A percentile compares a stretch with the other conserved stretches of the same genome.
Conservation (phyloP, 2,888 invertebrate genomes). For the Drosophila merina region DNA sequence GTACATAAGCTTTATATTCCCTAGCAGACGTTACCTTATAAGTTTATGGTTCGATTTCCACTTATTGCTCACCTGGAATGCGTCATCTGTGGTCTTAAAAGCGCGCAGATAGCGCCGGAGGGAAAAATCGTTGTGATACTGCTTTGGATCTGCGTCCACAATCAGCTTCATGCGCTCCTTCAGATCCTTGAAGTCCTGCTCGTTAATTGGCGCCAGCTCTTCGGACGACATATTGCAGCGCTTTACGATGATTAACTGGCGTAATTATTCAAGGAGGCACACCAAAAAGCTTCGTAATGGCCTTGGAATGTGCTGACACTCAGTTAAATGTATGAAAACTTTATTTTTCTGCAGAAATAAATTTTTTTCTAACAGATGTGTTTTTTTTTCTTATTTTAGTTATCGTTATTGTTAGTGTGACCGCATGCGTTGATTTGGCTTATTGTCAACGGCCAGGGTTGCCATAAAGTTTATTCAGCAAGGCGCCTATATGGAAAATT, state of each 20-base stretch:
- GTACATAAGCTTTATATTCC: not conserved
- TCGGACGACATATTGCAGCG: slow-evolving; percentile 81
- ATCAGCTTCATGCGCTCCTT: slow-evolving; percentile 90
- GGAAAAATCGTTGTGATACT: slow-evolving; percentile 91
- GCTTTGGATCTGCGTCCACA: slow-evolving; percentile 89
- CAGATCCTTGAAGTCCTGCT: slow-evolving; percentile 87
- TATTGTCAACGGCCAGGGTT: not conserved
- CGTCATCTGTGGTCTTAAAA: slow-evolving; percentile 89
- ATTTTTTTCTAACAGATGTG: slow-evolving; percentile 31
- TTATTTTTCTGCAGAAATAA: slow-evolving; percentile 10
- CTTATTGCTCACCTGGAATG: slow-evolving; percentile 87
- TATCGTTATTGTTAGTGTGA: slow-evolving; percentile 1
- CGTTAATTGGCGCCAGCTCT: slow-evolving; percentile 85
- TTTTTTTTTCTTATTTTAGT: slow-evolving; percentile 21
- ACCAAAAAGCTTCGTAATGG: not conserved
- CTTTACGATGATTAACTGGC: not conserved
- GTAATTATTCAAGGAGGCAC: not conserved
- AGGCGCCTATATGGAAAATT: not conserved
- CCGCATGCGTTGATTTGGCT: not conserved
- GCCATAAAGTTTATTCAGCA: not conserved
- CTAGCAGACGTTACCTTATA: not conserved
- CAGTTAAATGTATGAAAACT: not conserved
- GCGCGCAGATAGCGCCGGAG: slow-evolving; percentile 89
- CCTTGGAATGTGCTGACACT: slow-evolving; percentile 26
- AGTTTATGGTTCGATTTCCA: not conserved